These are phyloP conservation scores for Himalopsyche japonica DNA, from an alignment of 2,888 invertebrate genomes.

Conservation along the genomic window DNA sequence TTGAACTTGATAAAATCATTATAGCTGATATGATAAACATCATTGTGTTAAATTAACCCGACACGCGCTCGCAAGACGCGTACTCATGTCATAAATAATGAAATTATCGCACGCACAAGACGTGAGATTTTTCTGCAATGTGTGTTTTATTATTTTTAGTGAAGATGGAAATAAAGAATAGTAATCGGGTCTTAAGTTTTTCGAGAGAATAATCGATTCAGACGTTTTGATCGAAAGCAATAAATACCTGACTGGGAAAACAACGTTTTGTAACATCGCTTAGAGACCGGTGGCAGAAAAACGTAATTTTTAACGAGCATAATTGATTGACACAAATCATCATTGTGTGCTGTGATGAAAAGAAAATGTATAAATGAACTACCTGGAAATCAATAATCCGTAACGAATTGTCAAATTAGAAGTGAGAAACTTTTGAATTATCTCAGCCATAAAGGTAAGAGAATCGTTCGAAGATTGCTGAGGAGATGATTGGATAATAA, in stretches of 20 bases:
- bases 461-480: constrained; percentile 1
- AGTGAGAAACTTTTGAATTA: constrained; percentile 22
- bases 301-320: background rate
- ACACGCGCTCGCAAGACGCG: background rate
- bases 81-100: background rate
- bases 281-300: too few relatives aligned
- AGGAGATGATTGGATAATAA: constrained; percentile 22
- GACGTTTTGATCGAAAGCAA: background rate
- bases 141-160: background rate
- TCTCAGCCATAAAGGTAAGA: constrained; percentile 6
- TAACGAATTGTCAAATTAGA: constrained; percentile 28
- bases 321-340: constrained; percentile 24
- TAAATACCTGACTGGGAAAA: background rate
- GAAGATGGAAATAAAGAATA: background rate
- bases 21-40: background rate
- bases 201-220: background rate
- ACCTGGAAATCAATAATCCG: constrained; percentile 38
- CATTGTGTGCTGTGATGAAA: constrained; percentile 15
- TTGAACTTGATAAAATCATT: background rate
- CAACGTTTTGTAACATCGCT: background rate
- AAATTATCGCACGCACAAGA: background rate
- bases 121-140: background rate
- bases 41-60: background rate
- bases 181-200: background rate
- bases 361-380: background rate